Base-by-base conservation (phyloP, 2,113 vertebrate species). In the Petroica traversi region DNA sequence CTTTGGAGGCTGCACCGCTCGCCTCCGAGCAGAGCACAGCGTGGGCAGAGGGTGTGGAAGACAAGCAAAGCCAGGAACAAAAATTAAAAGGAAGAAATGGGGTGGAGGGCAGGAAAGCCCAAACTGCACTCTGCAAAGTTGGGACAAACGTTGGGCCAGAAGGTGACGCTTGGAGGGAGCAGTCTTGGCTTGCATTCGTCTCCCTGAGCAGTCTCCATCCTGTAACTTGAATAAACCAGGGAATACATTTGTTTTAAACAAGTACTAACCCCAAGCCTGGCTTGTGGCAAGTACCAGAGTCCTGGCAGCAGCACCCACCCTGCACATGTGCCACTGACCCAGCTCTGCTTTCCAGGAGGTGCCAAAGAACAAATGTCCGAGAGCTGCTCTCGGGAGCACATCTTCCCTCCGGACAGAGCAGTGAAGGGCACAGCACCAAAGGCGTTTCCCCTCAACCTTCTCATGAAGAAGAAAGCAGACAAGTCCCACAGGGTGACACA, bases 1-100 rank as follows among this genome's bases (percentile, higher is more conserved):
- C 93, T 93, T 72, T n/a, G 29, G 75, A 92, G 93, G 85, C 77
- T 20, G 96, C 81, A 45, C 26, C 33, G 20, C 90, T 92, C 45
- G 8, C 71, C 91, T 83, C 83, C 7, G 5, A 94, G 92, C 8
- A 64, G 31, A 85, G 72, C 46, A 68, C 38, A 90, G 55, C 8
- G 36, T 52, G 82, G 88, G 90, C 74, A 88, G 26, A 33, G 41
- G 51, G 58, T 55, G 86, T 62, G 52, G 85, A 92, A 43, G 14
- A 19, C 26, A 67, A 64, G 28, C 34, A 74, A 51, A 86, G 75
- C 48, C 78, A 66, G 68, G 18, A 71, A 28, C 17, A 34, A 52
- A 58, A 64, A 80, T 36, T 33, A 33, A 63, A 83, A 80, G 31
- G 40, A 51, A 66, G 25, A 67, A 88, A 31, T 1, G 2, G 40